Conservation (phyloP, 2,797 vertebrate species). For the Oreortyx pictus region DNA sequence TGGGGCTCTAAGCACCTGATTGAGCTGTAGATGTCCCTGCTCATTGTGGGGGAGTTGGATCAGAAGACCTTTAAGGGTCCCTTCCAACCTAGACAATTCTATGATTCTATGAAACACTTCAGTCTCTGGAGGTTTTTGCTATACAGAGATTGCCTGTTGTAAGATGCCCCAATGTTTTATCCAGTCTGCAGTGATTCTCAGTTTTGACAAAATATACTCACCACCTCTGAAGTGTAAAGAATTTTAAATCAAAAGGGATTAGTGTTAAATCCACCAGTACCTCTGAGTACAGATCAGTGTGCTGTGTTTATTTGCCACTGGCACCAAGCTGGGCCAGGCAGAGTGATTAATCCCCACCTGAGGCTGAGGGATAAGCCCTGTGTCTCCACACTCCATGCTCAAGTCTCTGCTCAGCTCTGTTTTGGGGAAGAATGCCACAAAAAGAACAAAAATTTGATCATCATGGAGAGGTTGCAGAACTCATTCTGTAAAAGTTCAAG, state of each 20-base stretch:
- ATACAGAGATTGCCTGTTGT: neutral
- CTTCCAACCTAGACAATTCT: no score
- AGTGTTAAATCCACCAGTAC: neutral
- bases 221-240: slow-evolving; percentile 1
- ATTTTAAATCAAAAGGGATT: slow-evolving; percentile 36
- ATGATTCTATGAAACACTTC: neutral
- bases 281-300: neutral
- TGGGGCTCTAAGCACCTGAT: no score
- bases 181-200: neutral
- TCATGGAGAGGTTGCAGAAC: neutral
- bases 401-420: neutral
- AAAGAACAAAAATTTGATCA: neutral
- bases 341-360: slow-evolving; percentile 22
- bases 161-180: slow-evolving; percentile 3
- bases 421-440: neutral
- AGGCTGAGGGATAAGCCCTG: slow-evolving; percentile 27
- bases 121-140: neutral
- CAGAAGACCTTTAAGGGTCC: no score
- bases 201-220: slow-evolving; percentile 10
- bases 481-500: neutral
- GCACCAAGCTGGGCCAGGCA: slow-evolving; percentile 30
- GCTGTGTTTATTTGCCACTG: slow-evolving; percentile 28
- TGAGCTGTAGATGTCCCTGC: no score
- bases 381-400: neutral
- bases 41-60: no score